Evolutionary conservation across 1,140 invertebrate species (phyloP), one percentile per base, ranked within the genome.

Genomic region (Plectrocnemia conspersa): DNA sequence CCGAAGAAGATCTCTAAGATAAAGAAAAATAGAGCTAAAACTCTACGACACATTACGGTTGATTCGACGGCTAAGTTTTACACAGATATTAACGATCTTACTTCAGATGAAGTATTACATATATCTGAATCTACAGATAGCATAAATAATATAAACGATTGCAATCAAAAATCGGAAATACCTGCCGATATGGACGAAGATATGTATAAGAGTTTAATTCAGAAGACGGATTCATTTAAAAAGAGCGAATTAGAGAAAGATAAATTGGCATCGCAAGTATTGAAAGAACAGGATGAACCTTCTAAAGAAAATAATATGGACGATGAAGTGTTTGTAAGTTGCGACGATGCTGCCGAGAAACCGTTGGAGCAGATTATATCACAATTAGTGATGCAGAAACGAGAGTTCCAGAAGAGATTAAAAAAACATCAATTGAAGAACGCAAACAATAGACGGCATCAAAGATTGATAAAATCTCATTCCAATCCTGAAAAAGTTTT

Each of bases 361-460:
- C 85, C 81, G 1, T 71, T 89, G 24, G 86, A 88, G 63, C 80
- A 87, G 64, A 90, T 93, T 23, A 88, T 92, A 18, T 82, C 86
- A 11, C 86, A 91, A 65, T 75, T 92, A 15, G 72, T 92, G 1
- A 85, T 89, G 79, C 84, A 91, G 64, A 91, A 87, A 64, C 79
- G 86, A 61, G 88, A 91, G 60, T 89, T 91, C 54, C 86, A 91
- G 58, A 82, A 84, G 52, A 77, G 89, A 16, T 69, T 89, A 10
- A 86, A 83, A 46, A 84, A 82, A 64, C 74, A 76, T 61, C 85
- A 83, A 64, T 71, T 77, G 60, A 75, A 72, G 68, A 82, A 70
- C 63, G 80, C 65, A 24, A 74, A 71, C 13, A 66, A 79, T 48
- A 72, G 77, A 40, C 70, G 80, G 41, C 77, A 81, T 58, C 75